phyloP scores from a whole-genome alignment of 2,888 invertebrate species.

The Exephanes ischioxanthus region DNA sequence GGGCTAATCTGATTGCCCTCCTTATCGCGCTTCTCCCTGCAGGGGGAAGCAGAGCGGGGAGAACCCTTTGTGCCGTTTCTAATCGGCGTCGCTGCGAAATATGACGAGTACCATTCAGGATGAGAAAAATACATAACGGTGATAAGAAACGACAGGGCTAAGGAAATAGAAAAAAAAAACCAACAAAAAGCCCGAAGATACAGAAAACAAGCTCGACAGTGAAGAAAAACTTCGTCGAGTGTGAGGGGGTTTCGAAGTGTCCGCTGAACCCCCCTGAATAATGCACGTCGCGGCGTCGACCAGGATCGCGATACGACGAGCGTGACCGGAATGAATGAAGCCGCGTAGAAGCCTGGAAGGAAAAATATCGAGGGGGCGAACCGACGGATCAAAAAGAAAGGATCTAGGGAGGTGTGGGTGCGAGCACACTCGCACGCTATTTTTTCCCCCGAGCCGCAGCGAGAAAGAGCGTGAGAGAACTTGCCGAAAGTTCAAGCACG shows the following conservation, averaged over 20 bases:
- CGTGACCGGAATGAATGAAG: conserved; percentile 70
- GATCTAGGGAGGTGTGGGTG: neutral
- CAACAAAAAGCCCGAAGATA: conserved; percentile 15
- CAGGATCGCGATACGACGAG: conserved; percentile 65
- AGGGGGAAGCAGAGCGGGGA: neutral
- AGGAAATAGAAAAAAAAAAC: conserved; percentile 16
- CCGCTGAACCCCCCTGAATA: conserved; percentile 64
- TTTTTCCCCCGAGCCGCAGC: neutral
- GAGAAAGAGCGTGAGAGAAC: neutral
- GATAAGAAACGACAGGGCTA: conserved; percentile 14
- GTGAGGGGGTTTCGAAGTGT: conserved; percentile 28
- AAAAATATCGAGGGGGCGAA: conserved; percentile 38
- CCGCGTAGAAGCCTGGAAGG: conserved; percentile 26
- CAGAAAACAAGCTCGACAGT: conserved; percentile 8
- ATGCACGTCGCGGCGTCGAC: conserved; percentile 64
- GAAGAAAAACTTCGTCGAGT: conserved; percentile 36
- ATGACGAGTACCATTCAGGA: neutral
- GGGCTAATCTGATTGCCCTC: neutral
- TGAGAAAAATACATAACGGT: conserved; percentile 26
- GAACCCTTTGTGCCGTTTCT: neutral
- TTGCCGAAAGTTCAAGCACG: neutral
- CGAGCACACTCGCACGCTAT: neutral
- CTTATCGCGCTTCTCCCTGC: neutral
- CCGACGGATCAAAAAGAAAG: conserved; percentile 14
- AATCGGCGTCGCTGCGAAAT: neutral